Base-by-base conservation (phyloP, 2,797 vertebrate species). In the Serranus cabrilla region DNA sequence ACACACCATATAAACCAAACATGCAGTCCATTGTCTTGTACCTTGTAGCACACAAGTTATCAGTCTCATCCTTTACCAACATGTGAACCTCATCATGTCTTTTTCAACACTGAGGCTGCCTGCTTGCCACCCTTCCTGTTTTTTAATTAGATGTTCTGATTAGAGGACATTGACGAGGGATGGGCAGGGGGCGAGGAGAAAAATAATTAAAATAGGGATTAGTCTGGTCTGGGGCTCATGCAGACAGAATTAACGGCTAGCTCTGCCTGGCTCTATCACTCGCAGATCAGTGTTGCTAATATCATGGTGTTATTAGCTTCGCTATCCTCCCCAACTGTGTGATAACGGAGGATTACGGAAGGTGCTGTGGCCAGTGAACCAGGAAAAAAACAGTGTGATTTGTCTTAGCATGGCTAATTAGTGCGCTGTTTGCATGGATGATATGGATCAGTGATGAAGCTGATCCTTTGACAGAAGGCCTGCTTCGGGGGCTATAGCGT, bases 131-230 rank as follows among this genome's bases (percentile, higher is more conserved):
- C 60, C 13, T 66, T 59, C 40, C 18, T 82, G 56, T 76, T 74
- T 92, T 92, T 90, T 92, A 92, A 94, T 94, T 87, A 92, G 90
- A 92, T 92, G 60, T 27, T 78, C 62, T 84, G 90, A 93, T 94
- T 90, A 90, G 78, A 86, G 78, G 89, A 81, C 79, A 76, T 70
- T 84, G 87, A 84, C 57, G 50, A 54, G 39, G 46, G 58, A 65
- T 34, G 37, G 55, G 62, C 13, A 17, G 42, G 51, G 16, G 57
- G 45, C 5, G 27, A 51, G 60, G 51, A 55, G 40, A 57, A 71
- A 90, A 77, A 79, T 67, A 92, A 92, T 90, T 90, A 87, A 92
- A 90, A 83, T 59, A 77, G 56, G 88, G 91, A 95, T 95, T 93
- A 94, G 84, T 86, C 73, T 72, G 85, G 87, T 87, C 74, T 86